Base-by-base conservation (phyloP, 2,888 invertebrate species). In the Agriopis aurantiaria region DNA sequence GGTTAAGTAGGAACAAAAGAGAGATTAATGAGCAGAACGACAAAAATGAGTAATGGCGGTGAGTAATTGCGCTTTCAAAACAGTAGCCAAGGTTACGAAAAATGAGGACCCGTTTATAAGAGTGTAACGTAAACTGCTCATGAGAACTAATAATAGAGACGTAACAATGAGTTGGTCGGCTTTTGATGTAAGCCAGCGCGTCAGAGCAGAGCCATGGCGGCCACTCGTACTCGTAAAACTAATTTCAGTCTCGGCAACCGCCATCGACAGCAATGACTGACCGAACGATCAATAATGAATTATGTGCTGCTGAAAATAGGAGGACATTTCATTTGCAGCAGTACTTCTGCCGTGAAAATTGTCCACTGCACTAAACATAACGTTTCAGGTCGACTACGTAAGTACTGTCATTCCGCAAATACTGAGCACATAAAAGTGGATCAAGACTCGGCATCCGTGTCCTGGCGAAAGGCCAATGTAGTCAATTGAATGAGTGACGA, bases 401-500 rank as follows among this genome's bases (percentile, higher is more conserved):
- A 83, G 85, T 80, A n/a, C n/a, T n/a, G n/a, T 80, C 78, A 85
- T 86, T 87, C 84, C 81, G 77, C 82, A 83, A 85, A 86, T 83
- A 84, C 80, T 77, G 80, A 75, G 76, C 74, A 79, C 80, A 85
- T 88, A 83, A 87, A 87, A 85, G 82, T 87, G 85, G 86, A 87
- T 81, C 84, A 83, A 82, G 86, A 84, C 83, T 86, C 87, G 89
- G 88, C 86, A 86, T 83, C 84, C 79, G 78, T 85, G 83, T 88
- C 87, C 92, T 93, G 94, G 93, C 91, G 85, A 83, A 84, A 89
- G 87, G 91, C 93, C 93, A 94, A 90, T 80, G 76, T 72, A 83
- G 81, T 80, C 86, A 88, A 91, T 92, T 93, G 92, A 93, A 93
- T 93, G 93, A 92, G 89, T 91, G 91, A 92, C 90, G 91, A 91